A percentile compares a stretch with the other conserved stretches of the same genome.
Evolutionary conservation across 2,797 vertebrate genomes (phyloP).

Genomic region (Toxotes lorentzi): DNA sequence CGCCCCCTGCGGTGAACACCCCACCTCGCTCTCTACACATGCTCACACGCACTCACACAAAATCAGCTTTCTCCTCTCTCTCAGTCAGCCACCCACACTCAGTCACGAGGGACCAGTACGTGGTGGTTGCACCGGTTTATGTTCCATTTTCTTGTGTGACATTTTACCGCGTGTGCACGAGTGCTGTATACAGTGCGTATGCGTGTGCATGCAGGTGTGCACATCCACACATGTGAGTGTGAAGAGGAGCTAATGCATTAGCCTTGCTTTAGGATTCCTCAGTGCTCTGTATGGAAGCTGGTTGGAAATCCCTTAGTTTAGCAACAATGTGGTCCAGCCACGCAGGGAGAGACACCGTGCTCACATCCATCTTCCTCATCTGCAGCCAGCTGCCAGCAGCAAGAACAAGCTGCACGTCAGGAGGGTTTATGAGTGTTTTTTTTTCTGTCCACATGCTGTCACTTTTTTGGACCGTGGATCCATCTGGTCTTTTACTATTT

Average conservation of each 20-base stretch:
- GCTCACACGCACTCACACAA: constrained; percentile 28
- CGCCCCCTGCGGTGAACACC: constrained; percentile 54
- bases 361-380: constrained; percentile 74
- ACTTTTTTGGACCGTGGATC: constrained; percentile 28
- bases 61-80: constrained; percentile 55
- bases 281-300: constrained; percentile 45
- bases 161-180: constrained; percentile 22
- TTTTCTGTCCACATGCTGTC: constrained; percentile 28
- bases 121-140: constrained; percentile 48
- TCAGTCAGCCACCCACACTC: constrained; percentile 72
- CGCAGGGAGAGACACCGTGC: constrained; percentile 21
- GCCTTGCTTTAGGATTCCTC: constrained; percentile 60
- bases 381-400: constrained; percentile 54
- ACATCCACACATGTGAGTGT: constrained; percentile 11
- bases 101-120: constrained; percentile 53
- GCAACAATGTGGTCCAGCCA: constrained; percentile 58
- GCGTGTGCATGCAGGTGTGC: constrained; percentile 2
- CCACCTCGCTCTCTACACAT: constrained; percentile 45
- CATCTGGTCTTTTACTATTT: constrained; percentile 19
- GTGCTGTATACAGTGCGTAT: constrained; percentile 8
- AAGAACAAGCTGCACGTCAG: constrained; percentile 65
- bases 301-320: constrained; percentile 74
- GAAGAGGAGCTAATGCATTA: constrained; percentile 60
- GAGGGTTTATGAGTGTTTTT: constrained; percentile 41
- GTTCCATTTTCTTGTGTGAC: constrained; percentile 55